Conservation (phyloP, 2,797 vertebrate genomes). For the Rhyacichthys aspro region DNA sequence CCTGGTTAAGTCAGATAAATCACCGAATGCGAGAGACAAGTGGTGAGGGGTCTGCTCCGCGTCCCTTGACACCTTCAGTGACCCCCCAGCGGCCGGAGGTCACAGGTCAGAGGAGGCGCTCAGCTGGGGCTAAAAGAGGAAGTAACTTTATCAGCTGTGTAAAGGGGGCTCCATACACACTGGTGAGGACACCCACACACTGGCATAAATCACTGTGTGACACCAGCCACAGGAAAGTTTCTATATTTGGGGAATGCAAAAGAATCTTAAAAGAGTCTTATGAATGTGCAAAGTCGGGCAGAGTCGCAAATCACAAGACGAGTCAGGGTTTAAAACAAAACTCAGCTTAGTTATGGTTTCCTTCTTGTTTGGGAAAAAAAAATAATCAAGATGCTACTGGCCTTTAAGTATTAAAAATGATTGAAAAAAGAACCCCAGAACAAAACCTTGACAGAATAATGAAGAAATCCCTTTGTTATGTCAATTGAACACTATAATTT, state of each 20-base stretch:
- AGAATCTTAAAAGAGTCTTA: slow-evolving; percentile 13
- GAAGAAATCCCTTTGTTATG: no score
- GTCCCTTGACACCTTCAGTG: slow-evolving; percentile 59
- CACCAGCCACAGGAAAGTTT: slow-evolving; percentile 1
- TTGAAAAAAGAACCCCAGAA: no score
- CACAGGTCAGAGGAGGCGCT: slow-evolving; percentile 56
- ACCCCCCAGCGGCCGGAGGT: slow-evolving; percentile 33
- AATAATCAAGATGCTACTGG: no score
- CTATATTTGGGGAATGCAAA: slow-evolving; percentile 20
- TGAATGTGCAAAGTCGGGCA: neutral
- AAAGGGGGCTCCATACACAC: slow-evolving; percentile 31
- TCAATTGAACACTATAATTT: no score
- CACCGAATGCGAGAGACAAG: slow-evolving; percentile 37
- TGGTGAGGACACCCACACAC: slow-evolving; percentile 55
- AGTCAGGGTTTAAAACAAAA: no score
- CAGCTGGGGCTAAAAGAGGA: slow-evolving; percentile 69
- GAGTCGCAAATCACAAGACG: neutral
- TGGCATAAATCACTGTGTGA: slow-evolving; percentile 35
- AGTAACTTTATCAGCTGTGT: slow-evolving; percentile 68
- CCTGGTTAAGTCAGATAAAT: slow-evolving; percentile 45
- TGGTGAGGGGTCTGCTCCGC: slow-evolving; percentile 48
- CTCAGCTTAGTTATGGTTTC: no score
- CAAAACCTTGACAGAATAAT: no score
- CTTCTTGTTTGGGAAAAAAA: no score
- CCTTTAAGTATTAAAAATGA: no score